phyloP scores from a whole-genome alignment of 2,888 invertebrate species.

The Drosophila tripunctata region DNA sequence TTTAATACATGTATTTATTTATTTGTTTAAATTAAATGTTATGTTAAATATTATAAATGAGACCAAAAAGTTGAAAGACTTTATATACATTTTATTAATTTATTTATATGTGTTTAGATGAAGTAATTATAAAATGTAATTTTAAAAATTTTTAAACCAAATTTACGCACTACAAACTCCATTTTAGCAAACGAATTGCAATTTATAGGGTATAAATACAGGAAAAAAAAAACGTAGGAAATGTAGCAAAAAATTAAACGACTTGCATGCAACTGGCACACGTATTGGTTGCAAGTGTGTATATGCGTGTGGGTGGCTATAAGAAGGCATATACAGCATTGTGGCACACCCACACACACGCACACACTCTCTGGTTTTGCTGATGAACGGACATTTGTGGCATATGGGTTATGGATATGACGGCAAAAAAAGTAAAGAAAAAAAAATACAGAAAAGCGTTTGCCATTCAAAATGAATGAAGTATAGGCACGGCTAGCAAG shows the following conservation, averaged over 20 bases:
- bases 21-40: no score
- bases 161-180: background rate
- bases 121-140: no score
- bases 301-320: slow-evolving; percentile 5
- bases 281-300: slow-evolving; percentile 26
- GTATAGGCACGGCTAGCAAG: slow-evolving; percentile 7
- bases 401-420: slow-evolving; percentile 60
- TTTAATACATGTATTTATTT: no score
- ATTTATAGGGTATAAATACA: slow-evolving; percentile 11
- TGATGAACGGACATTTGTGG: slow-evolving; percentile 65
- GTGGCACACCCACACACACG: slow-evolving; percentile 11
- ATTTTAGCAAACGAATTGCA: background rate
- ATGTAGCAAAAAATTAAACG: slow-evolving; percentile 74
- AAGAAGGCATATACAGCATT: slow-evolving; percentile 31
- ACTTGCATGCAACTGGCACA: slow-evolving; percentile 46
- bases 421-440: slow-evolving; percentile 30
- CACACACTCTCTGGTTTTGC: slow-evolving; percentile 13
- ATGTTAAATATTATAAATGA: no score
- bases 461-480: slow-evolving; percentile 45
- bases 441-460: no score
- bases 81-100: no score
- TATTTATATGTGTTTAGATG: no score
- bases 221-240: slow-evolving; percentile 16
- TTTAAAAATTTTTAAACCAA: no score
- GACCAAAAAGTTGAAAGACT: no score